Evolutionary conservation across 2,888 invertebrate species (phyloP), one percentile per base, ranked within the genome.

Genomic region (Blastobasis adustella): DNA sequence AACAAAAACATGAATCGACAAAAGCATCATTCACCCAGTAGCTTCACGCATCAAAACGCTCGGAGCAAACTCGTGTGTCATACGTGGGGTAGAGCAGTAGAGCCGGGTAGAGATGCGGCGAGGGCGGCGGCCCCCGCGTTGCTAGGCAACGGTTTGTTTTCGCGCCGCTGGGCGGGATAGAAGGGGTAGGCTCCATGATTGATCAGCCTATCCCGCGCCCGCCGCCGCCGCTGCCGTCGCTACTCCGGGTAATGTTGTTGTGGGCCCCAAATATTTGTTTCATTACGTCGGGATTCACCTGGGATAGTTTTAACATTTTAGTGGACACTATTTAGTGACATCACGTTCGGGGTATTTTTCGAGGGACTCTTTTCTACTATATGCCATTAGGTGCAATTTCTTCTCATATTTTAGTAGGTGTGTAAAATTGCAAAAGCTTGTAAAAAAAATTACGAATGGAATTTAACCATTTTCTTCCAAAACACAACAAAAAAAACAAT

Each of bases 101-200:
- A 69, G 70, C 61, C 56, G 57, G 55, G 72, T 68, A 72, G 70
- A 75, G 73, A 75, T 54, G 62, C 58, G 51, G 54, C 59, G 65
- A 64, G 59, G 57, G 55, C 63, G 67, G 67, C 73, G 71, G 71
- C 73, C 71, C 69, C 69, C 67, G 66, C 69, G 87, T 86, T 79
- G 83, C 87, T 66, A 54, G 58, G 87, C 85, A 82, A 86, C 87
- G 76, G 84, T 79, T 87, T 88, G 87, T 88, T 86, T 87, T 87
- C 85, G 79, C 82, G 78, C 76, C 69, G 69, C 77, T 71, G 82
- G 87, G 85, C 83, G 83, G 85, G 85, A 71, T 83, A 82, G 84
- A 87, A 87, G 84, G 87, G 88, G 86, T 86, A 82, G 83, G 79
- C 76, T 76, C 78, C 82, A 81, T 88, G 88, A 88, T 88, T 88